Base-by-base conservation (phyloP, 2,113 vertebrate species). In the Cyprinodon variegatus region DNA sequence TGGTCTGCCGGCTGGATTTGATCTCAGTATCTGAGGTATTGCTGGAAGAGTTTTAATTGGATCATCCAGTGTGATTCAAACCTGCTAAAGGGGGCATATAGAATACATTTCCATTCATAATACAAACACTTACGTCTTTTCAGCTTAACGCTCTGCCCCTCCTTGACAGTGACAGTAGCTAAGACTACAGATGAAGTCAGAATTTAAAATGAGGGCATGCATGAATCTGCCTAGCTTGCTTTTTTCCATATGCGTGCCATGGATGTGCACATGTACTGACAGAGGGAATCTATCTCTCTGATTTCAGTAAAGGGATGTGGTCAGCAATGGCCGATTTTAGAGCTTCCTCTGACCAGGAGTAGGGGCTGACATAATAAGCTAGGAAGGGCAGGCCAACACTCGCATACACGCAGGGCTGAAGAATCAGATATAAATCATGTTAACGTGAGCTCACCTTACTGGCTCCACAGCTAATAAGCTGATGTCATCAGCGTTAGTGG, bases 171-270 rank as follows among this genome's bases (percentile, higher is more conserved):
- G 72, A 45, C 74, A 57, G 65, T 3, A 45, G 69, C 79, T 65
- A 59, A 75, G 76, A 67, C 76, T 70, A 11, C 29, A 48, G 67
- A 74, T 88, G 83, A 87, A 83, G 88, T 89, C 86, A 90, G 90
- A 90, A 85, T 90, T 66, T 60, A 11, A 91, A 88, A 89, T 78
- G 48, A 81, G 72, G 11, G 40, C 39, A 20, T 61, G 74, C 0
- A 29, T 45, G 68, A 90, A 87, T 86, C 75, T 87, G 86, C 88
- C 61, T 17, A 14, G 77, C 70, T 89, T 63, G 89, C 74, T 36
- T 74, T 78, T 90, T 83, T 83, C 17, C 76, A 70, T 14, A 65
- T 68, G 65, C 38, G 43, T 77, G 0, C 0, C 6, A 62, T 74
- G 17, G 50, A 61, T 61, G 62, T 61, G 69, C 48, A 53, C 63